phyloP scores from a whole-genome alignment of 1,140 invertebrate genomes.

The Philaenus spumarius region DNA sequence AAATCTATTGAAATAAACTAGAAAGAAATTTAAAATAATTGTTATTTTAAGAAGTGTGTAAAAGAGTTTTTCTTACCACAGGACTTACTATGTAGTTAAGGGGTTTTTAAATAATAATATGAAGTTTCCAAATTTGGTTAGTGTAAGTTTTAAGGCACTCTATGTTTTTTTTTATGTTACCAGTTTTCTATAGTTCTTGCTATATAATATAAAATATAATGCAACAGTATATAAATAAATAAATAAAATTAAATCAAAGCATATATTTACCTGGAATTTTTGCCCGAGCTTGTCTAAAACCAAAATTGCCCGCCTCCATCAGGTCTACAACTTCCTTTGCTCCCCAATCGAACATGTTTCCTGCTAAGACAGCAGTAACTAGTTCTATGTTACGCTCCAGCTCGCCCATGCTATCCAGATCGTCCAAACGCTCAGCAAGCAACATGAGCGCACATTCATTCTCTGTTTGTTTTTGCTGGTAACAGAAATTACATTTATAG shows the following conservation, averaged over 20 bases:
- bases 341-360: constrained; percentile 98
- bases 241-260: no score
- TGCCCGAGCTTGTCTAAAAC: constrained; percentile 69
- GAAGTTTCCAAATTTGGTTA: no score
- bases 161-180: constrained; percentile 38
- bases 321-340: constrained; percentile 79
- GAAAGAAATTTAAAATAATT: no score
- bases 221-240: not conserved
- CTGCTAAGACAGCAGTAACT: constrained; percentile 57
- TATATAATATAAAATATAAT: not conserved
- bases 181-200: not conserved
- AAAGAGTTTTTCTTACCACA: no score
- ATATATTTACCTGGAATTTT: constrained; percentile 54
- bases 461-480: constrained; percentile 59
- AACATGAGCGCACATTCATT: constrained; percentile 55
- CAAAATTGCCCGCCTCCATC: constrained; percentile 68
- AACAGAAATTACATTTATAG: not conserved
- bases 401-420: constrained; percentile 48
- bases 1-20: no score
- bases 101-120: no score
- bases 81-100: no score
- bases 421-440: constrained; percentile 44
- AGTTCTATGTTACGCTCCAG: constrained; percentile 49
- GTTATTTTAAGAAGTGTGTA: no score
- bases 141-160: no score